Evolutionary conservation across 2,888 invertebrate genomes (phyloP), one percentile per base, ranked within the genome.

Genomic region (Meliscaeva auricollis): DNA sequence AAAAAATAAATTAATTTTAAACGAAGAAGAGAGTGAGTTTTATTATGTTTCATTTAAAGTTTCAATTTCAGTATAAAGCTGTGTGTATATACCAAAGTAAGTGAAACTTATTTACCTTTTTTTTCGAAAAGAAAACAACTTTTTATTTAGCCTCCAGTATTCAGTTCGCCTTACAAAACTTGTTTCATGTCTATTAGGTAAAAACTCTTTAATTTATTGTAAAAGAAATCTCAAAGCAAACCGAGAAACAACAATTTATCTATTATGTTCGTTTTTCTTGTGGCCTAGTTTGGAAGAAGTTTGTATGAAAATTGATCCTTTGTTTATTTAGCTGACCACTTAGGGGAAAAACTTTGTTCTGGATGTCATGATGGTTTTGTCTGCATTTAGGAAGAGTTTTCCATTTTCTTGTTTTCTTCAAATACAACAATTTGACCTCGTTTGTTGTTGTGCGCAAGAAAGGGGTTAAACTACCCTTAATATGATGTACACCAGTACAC

Each of bases 1-100:
- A 20, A 68, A 20, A 66, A 73, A 77, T 77, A 72, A 73, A 82
- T 68, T 76, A 38, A 82, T 66, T 66, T 77, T 41, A 82, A 68
- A 70, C 72, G 54, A 82, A 56, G 26, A 70, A 35, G 11, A 11
- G 9, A 13, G 11, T 38, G 52, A 13, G 2, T 70, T 11, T 44
- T 30, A 35, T 52, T 50, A 48, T 7, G 9, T 38, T 58, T 38
- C 2, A 15, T n/a, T 56, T 13, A 7, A 9, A 2, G 11, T 5
- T 20, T 9, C 11, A 5, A 48, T 48, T 48, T 48, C 8, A 15
- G 1, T 11, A 13, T 0, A 20, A 50, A 50, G 22, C 9, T 20
- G 1, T 8, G 9, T 8, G n/a, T n/a, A n/a, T n/a, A n/a, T n/a
- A 15, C 9, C 4, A 32, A 9, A 3, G 8, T 32, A 32, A 30